A percentile compares a stretch with the other conserved stretches of the same genome.
Conservation (phyloP, 2,113 vertebrate genomes). For the Morone saxatilis region DNA sequence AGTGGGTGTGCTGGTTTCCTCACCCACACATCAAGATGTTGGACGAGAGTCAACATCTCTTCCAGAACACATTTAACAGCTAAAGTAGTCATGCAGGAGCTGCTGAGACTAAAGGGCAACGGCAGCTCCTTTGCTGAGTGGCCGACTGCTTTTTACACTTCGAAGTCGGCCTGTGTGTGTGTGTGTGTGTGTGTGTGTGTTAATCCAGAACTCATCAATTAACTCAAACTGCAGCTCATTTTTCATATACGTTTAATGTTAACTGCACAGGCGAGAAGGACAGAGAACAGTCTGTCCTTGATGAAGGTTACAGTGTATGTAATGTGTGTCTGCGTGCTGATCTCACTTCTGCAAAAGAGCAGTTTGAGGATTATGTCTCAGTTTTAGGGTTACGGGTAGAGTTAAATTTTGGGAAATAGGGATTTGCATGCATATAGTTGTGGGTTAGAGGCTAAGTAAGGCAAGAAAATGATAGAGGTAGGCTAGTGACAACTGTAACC, state of each 20-base stretch:
- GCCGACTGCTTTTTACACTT: slow-evolving; percentile 17
- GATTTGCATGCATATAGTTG: not conserved
- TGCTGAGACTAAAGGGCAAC: slow-evolving; percentile 18
- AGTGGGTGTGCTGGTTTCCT: slow-evolving; percentile 27
- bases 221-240: slow-evolving; percentile 37
- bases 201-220: slow-evolving; percentile 56
- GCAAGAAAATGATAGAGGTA: too few species aligned
- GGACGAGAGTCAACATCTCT: slow-evolving; percentile 42
- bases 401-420: not conserved
- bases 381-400: not conserved
- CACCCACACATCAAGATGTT: slow-evolving; percentile 29
- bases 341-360: not conserved
- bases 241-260: slow-evolving; percentile 32
- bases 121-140: not conserved
- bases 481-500: too few species aligned
- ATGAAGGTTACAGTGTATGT: not conserved
- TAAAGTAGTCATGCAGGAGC: slow-evolving; percentile 3
- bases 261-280: slow-evolving; percentile 42
- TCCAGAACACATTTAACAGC: slow-evolving; percentile 20
- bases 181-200: not conserved
- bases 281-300: slow-evolving; percentile 56
- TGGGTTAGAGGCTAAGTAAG: not conserved
- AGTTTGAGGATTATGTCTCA: not conserved
- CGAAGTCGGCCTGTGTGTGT: not conserved
- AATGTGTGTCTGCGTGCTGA: not conserved